Evolutionary conservation across 1,140 invertebrate species (phyloP), one percentile per base, ranked within the genome.

Genomic region (Hestina assimilis): DNA sequence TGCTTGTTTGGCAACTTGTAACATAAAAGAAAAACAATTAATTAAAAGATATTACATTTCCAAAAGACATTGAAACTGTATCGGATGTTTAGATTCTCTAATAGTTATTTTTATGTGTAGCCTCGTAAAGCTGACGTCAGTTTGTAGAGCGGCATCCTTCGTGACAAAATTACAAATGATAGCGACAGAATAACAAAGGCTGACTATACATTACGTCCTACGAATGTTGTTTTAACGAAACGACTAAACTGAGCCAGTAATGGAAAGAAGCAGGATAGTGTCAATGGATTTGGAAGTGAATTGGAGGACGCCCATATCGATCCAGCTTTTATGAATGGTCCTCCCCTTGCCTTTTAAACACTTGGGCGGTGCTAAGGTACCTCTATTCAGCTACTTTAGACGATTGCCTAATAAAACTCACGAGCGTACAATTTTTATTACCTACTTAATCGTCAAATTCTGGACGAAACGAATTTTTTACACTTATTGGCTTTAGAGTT

Each of bases 261-360:
- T 78, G 75, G 35, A 59, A 38, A 21, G 19, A 46, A n/a, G 24
- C 19, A 19, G n/a, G 17, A 40, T 48, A 42, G 15, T 55, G 42
- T 63, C 45, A 62, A 55, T 67, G 51, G 61, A 20, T 46, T 24
- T 43, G 38, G 51, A 52, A 59, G 48, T 55, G 46, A 62, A 59
- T 74, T 63, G 60, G 58, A 66, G 57, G 73, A 73, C 59, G 63
- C 55, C 64, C 55, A 63, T 83, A 83, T 83, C 76, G 80, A 83
- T 81, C 80, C 64, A 42, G 63, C 62, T 74, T 79, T 79, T 81
- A 79, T 83, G 80, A 83, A 83, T 83, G 80, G 70, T 66, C 63
- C 65, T 51, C 59, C 59, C 46, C 60, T 55, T 45, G 33, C 51
- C 45, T 43, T 42, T 29, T 12, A 43, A 41, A 21, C 40, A 42